Percentiles rank a stretch among this genome's conserved stretches.
Evolutionary conservation across 2,888 invertebrate genomes (phyloP).

Genomic region (Synergus gifuensis): DNA sequence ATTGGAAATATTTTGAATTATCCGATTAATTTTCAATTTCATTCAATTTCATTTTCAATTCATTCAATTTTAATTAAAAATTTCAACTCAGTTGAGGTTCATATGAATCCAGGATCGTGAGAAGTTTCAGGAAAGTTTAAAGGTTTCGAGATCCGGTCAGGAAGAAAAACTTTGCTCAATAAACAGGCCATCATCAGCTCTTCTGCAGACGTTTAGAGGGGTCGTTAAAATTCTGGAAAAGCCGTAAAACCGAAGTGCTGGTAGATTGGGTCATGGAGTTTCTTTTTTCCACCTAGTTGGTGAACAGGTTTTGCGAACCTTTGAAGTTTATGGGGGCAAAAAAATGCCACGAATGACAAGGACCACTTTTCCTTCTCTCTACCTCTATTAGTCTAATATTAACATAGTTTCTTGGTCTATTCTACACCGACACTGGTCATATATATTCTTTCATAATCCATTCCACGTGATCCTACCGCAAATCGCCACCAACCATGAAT

Average conservation of each 20-base stretch:
- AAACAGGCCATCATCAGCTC: conserved; percentile 65
- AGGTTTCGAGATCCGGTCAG: not conserved
- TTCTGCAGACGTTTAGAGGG: conserved; percentile 61
- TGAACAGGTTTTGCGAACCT: conserved; percentile 8
- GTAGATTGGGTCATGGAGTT: conserved; percentile 42
- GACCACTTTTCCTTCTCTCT: conserved; percentile 60
- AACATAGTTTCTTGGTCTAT: not conserved
- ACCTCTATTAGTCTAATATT: not conserved
- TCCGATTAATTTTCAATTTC: too few species aligned
- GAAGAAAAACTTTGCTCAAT: conserved; percentile 52
- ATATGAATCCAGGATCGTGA: too few species aligned
- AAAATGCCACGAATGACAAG: conserved; percentile 63
- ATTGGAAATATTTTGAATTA: too few species aligned
- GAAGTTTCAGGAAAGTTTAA: not conserved
- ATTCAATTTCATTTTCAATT: too few species aligned
- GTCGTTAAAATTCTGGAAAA: conserved; percentile 76
- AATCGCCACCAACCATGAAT: conserved; percentile 31
- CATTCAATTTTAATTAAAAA: too few species aligned
- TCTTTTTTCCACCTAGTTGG: conserved; percentile 41
- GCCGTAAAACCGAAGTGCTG: conserved; percentile 68
- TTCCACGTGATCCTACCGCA: conserved; percentile 26
- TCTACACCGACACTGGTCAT: conserved; percentile 17
- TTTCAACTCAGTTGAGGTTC: too few species aligned
- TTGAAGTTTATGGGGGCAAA: conserved; percentile 69
- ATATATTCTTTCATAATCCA: conserved; percentile 5